Conservation (phyloP, 2,888 invertebrate species). For the Agrilus cyanescens region DNA sequence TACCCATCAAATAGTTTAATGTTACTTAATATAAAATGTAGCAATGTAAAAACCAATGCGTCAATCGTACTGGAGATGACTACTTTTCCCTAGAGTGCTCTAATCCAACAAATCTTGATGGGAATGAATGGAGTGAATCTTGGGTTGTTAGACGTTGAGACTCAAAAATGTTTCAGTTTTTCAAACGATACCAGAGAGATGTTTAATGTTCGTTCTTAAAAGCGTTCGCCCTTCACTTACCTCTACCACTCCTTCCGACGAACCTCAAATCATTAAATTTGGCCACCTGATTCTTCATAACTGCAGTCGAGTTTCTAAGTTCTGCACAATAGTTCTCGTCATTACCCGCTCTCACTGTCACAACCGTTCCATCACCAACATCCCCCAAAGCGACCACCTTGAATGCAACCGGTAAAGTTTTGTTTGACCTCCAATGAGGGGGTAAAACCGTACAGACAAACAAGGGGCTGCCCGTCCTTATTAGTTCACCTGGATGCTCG, state of each 20-base stretch:
- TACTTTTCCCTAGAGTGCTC: no score
- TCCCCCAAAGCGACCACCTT: conserved; percentile 89
- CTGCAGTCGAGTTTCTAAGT: conserved; percentile 81
- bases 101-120: no score
- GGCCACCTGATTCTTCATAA: conserved; percentile 95
- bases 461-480: conserved; percentile 90
- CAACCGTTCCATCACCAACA: conserved; percentile 86
- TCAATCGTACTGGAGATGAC: no score
- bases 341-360: conserved; percentile 88
- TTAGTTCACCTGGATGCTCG: conserved; percentile 85
- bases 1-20: no score
- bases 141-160: no score
- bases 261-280: conserved; percentile 96
- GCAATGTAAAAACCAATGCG: no score
- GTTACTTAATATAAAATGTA: no score
- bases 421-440: conserved; percentile 94
- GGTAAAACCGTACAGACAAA: conserved; percentile 88
- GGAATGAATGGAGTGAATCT: no score
- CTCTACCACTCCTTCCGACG: conserved; percentile 92
- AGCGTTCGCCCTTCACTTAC: no score
- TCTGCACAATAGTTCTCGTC: conserved; percentile 96
- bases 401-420: conserved; percentile 91
- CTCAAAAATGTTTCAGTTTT: background rate
- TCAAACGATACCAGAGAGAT: background rate
- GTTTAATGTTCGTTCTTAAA: background rate